Evolutionary conservation across 2,888 invertebrate genomes (phyloP), one percentile per base, ranked within the genome.

Genomic region (Pachliopta kotzebuea): DNA sequence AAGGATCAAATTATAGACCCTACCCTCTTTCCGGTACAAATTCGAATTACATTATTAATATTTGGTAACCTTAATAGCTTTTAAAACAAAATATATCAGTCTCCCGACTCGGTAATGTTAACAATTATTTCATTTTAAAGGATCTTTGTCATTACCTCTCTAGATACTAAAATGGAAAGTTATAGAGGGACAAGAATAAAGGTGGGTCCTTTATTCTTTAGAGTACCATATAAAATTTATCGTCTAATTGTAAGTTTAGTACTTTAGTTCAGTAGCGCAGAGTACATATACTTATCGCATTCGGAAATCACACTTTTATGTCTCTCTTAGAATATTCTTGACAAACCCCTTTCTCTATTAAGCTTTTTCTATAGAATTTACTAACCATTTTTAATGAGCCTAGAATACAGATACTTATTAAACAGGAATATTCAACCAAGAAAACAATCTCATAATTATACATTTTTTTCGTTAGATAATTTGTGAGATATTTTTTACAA

Each of bases 151-250:
- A 85, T 81, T 88, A 88, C 88, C 83, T 87, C 84, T 86, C 76
- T 85, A 86, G 84, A 83, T 78, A 81, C 76, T 81, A 71, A 85
- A 85, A 86, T 88, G 88, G 86, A 71, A 78, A 87, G 86, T 85
- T 88, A 86, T 87, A 84, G 81, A 78, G 74, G 77, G 76, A 78
- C 75, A 74, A 72, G 77, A 78, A 77, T 80, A 26, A 26, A 26
- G 26, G 26, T 26, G 6, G 78, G 83, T 84, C 76, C 78, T 75
- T 78, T 81, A 79, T 76, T 62, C 23, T 57, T 49, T 70, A 59
- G 68, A 69, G 69, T 69, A 71, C 66, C 69, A 21, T 21, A 11
- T 69, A 68, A 69, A 67, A 63, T 66, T 31, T 71, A 70, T 69
- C 68, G 65, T 71, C 63, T 74, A 70, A 69, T 69, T 70, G 61